A percentile compares a stretch with the other conserved stretches of the same genome.
These are phyloP conservation scores for Epicampocera succincta DNA, from an alignment of 2,888 invertebrate species.

Conservation along the genomic window DNA sequence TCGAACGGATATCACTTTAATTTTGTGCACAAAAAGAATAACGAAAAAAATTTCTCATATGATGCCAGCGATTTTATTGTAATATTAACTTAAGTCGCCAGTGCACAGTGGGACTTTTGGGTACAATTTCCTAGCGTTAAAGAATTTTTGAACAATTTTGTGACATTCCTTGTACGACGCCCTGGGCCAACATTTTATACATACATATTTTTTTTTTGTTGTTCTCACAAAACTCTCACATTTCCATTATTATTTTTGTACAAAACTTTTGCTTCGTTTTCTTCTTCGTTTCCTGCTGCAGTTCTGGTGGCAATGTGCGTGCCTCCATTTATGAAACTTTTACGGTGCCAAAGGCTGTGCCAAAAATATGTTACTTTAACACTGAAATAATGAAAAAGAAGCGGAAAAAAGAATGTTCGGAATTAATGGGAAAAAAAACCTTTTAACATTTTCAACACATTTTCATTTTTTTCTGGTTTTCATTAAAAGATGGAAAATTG, in stretches of 20 bases:
- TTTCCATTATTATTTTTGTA: constrained; percentile 25
- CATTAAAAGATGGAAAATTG: background rate
- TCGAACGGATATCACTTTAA: background rate
- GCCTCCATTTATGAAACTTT: constrained; percentile 41
- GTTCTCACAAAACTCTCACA: background rate
- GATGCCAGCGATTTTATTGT: background rate
- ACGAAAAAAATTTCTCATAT: background rate
- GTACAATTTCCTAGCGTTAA: background rate
- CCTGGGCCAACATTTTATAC: background rate
- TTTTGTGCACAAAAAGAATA: background rate
- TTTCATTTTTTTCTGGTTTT: constrained; percentile 9
- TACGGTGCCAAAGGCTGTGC: constrained; percentile 56
- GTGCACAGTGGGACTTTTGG: background rate
- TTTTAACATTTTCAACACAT: constrained; percentile 23
- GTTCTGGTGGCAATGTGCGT: background rate
- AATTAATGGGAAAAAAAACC: constrained; percentile 5
- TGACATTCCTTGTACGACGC: too few species aligned
- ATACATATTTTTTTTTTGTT: background rate
- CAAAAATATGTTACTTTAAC: constrained; percentile 59
- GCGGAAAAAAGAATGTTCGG: background rate
- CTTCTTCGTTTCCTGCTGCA: background rate
- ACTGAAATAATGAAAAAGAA: constrained; percentile 43
- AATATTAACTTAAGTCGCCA: constrained; percentile 13
- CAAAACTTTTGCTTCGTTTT: background rate
- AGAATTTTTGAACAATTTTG: constrained; percentile 34